Conservation (phyloP, 1,140 invertebrate genomes). For the Drosophila chauvacae region DNA sequence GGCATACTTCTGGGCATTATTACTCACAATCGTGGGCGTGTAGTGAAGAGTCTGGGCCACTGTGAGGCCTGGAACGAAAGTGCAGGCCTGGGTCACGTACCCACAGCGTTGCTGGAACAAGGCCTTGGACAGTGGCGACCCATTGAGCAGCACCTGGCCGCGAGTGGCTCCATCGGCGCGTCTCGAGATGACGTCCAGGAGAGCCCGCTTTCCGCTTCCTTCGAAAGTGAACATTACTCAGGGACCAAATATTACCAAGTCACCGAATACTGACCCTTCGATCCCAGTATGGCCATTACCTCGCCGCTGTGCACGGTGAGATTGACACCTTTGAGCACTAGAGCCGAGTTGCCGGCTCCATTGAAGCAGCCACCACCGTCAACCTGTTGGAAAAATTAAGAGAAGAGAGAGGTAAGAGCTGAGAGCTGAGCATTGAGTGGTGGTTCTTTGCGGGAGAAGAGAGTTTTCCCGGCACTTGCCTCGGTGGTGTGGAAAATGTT, state of each 20-base stretch:
- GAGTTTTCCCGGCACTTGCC: constrained; percentile 86
- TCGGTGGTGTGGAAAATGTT: constrained; percentile 96
- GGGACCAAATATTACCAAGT: no score
- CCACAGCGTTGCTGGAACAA: constrained; percentile 94
- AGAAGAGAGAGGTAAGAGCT: constrained; percentile 46
- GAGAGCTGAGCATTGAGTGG: constrained; percentile 36
- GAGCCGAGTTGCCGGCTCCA: constrained; percentile 91
- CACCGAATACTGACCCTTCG: constrained; percentile 88
- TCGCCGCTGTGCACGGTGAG: constrained; percentile 95
- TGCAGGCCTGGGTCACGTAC: constrained; percentile 93
- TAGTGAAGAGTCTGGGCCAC: constrained; percentile 94
- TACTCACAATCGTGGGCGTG: constrained; percentile 89
- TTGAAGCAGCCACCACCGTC: constrained; percentile 92
- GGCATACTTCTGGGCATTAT: not conserved
- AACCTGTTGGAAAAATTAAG: constrained; percentile 86
- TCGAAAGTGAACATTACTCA: not conserved
- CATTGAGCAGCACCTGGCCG: constrained; percentile 94
- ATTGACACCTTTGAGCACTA: constrained; percentile 96
- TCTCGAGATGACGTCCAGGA: constrained; percentile 95
- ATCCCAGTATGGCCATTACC: constrained; percentile 95
- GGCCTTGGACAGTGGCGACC: constrained; percentile 90
- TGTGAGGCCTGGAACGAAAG: constrained; percentile 92
- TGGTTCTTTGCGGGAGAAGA: constrained; percentile 1
- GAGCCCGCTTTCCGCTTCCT: constrained; percentile 95
- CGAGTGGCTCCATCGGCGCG: constrained; percentile 89